Evolutionary conservation across 2,888 invertebrate species (phyloP), one percentile per base, ranked within the genome.

Genomic region (Nomada ruficornis): DNA sequence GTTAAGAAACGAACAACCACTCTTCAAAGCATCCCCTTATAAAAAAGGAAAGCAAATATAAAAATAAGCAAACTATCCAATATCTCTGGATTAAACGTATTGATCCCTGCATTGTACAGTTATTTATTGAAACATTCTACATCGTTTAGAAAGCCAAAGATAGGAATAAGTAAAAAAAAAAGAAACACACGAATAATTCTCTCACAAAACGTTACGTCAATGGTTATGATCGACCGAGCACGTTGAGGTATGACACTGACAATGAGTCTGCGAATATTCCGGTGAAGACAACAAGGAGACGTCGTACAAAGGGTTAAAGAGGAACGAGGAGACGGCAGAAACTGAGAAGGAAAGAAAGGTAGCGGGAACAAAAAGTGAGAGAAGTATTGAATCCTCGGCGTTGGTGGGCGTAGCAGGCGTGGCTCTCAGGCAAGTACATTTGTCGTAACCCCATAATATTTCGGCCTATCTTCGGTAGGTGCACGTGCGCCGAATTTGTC

Each of bases 401-500:
- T 54, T 52, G 52, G 59, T 42, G 77, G 72, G 20, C 55, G 59
- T 59, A 36, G 60, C 57, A 54, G 42, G 50, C 64, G 54, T 74
- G 59, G 71, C 77, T 73, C 78, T 20, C 59, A 55, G 63, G n/a
- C 72, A 69, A 70, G 69, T 81, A 67, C 65, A 88, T 84, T 82
- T 86, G 82, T 82, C 80, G 77, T 71, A 50, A 55, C 36, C 80
- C 65, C 68, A 59, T 86, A 70, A 87, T 89, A 84, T 84, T 84
- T 83, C 84, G 68, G 65, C 52, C 75, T 65, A 85, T 80, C 84
- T 80, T 88, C 77, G 83, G 88, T 82, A 81, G 83, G 20, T 59
- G 85, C 88, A 89, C 89, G 88, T 89, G 88, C 81, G 44, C 57
- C 70, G 88, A 89, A 89, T 89, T 88, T 85, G 70, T 29, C 62